Evolutionary conservation across 2,888 invertebrate species (phyloP).

Genomic region (Drosophila robusta): DNA sequence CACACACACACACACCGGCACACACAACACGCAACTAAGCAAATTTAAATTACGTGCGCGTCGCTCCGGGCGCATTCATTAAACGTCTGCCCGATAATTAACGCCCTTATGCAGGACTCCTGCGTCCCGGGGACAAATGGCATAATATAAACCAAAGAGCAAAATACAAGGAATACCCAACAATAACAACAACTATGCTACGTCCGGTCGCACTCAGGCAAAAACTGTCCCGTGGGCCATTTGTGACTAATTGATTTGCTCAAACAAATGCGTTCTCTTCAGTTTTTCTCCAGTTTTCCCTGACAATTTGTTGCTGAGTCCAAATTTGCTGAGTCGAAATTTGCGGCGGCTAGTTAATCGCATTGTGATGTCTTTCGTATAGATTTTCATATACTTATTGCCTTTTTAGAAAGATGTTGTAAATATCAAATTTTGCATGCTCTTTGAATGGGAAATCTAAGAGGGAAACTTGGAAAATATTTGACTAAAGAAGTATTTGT

Average conservation of each 20-base stretch:
- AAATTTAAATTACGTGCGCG: constrained; percentile 73
- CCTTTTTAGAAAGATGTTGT: constrained; percentile 1
- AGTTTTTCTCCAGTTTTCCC: constrained; percentile 1
- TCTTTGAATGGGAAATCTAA: constrained; percentile 8
- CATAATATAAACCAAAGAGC: constrained; percentile 5
- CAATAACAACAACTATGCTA: constrained; percentile 27
- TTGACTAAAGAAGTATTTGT: not conserved
- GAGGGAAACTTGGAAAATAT: not conserved
- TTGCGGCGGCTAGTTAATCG: constrained; percentile 71
- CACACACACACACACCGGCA: constrained; percentile 30
- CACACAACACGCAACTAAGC: constrained; percentile 63
- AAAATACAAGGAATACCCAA: constrained; percentile 21
- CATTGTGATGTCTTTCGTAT: constrained; percentile 50
- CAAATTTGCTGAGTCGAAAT: constrained; percentile 41
- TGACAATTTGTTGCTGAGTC: not conserved
- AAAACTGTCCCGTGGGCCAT: constrained; percentile 57
- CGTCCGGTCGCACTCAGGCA: constrained; percentile 30
- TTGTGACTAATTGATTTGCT: constrained; percentile 76
- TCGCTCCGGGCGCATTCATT: constrained; percentile 76
- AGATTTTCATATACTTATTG: constrained; percentile 15
- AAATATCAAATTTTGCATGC: constrained; percentile 30
- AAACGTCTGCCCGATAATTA: constrained; percentile 74
- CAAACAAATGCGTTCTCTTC: constrained; percentile 49
- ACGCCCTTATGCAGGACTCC: constrained; percentile 67
- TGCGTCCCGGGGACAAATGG: constrained; percentile 11